These are phyloP conservation scores for Oopsacas minuta DNA, from an alignment of 37 sponge, comb jelly and placozoan species.

Conservation along the genomic window DNA sequence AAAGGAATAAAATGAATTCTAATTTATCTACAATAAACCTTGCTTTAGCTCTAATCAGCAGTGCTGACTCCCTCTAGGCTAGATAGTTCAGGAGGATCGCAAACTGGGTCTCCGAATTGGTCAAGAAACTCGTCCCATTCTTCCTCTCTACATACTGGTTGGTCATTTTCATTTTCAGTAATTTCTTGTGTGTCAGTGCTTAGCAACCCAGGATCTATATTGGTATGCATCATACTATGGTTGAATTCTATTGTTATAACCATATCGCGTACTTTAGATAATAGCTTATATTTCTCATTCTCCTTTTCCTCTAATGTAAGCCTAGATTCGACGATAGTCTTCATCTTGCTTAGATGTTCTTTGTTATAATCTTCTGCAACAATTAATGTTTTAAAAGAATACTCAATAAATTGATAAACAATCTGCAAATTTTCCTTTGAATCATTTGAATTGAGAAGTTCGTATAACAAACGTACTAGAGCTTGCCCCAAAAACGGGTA, in stretches of 20 bases:
- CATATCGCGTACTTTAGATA: not conserved
- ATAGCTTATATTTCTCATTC: not conserved
- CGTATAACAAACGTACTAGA: not conserved
- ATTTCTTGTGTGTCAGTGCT: not conserved
- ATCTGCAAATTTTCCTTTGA: not conserved
- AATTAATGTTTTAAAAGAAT: not conserved
- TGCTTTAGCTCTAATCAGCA: no score
- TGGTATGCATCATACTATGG: not conserved
- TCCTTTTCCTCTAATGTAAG: not conserved
- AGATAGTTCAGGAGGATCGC: conserved; percentile 6
- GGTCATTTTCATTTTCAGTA: not conserved
- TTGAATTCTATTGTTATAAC: conserved; percentile 7
- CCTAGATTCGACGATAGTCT: not conserved
- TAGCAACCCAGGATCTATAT: not conserved
- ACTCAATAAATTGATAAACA: not conserved
- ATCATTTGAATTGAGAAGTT: not conserved
- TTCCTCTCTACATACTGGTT: not conserved
- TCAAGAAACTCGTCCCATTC: conserved; percentile 13
- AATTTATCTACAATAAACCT: no score
- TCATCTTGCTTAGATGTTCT: not conserved
- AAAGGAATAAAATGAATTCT: no score
- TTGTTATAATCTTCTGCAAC: not conserved
- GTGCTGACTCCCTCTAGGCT: not conserved
- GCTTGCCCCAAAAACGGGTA: not conserved
- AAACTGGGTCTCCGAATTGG: conserved; percentile 14